Evolutionary conservation across 1,140 invertebrate species (phyloP).

Genomic region (Sipha flava): DNA sequence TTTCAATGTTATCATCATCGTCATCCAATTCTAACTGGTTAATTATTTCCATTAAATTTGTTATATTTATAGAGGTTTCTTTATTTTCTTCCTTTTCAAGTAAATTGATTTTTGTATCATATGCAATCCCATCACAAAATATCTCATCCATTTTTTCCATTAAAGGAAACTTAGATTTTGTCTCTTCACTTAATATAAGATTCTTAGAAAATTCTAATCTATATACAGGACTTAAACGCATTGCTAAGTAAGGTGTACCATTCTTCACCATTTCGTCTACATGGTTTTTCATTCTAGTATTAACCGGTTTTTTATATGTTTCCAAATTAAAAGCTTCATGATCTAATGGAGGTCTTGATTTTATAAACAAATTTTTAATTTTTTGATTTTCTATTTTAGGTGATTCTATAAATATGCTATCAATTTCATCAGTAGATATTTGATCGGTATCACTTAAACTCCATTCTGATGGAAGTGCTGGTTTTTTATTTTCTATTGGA

Average conservation of each 20-base stretch:
- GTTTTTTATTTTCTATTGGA: slow-evolving; percentile 37
- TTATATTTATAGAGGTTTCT: background rate
- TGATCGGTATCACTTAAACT: slow-evolving; percentile 24
- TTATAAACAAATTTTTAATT: background rate
- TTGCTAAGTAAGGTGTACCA: slow-evolving; percentile 11
- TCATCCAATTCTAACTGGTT: background rate
- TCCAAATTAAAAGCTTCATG: background rate
- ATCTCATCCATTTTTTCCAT: background rate
- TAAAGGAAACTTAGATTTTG: background rate
- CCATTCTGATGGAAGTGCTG: slow-evolving; percentile 40
- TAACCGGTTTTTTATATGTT: background rate
- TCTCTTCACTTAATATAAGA: background rate
- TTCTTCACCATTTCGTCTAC: slow-evolving; percentile 17
- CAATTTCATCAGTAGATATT: slow-evolving; percentile 5
- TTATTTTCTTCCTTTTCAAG: background rate
- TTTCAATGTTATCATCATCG: slow-evolving; percentile 14
- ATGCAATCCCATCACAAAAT: background rate
- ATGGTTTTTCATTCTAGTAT: background rate
- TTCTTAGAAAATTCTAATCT: slow-evolving; percentile 7
- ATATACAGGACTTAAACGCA: background rate
- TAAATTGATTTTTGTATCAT: background rate
- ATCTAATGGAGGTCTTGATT: background rate
- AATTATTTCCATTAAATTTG: background rate
- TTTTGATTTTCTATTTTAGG: background rate
- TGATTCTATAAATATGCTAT: background rate